Percentiles rank a stretch among this genome's conserved stretches.
phyloP scores from a whole-genome alignment of 2,797 vertebrate species.

The Sebastes iracundus region DNA sequence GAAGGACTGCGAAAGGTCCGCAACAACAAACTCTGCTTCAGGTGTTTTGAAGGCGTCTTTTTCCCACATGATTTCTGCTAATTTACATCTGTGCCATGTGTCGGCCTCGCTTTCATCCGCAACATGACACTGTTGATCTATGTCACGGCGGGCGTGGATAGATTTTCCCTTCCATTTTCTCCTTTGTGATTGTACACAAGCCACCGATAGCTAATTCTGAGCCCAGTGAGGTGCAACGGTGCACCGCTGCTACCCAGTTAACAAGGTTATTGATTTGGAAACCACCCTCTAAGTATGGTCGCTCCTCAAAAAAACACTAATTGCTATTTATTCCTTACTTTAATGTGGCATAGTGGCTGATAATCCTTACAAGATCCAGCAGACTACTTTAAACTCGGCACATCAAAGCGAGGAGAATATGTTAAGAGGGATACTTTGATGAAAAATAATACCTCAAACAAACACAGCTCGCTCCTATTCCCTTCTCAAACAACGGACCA shows the following conservation, averaged over 20 bases:
- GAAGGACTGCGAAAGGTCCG: slow-evolving; percentile 24
- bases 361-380: slow-evolving; percentile 26
- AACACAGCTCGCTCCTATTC: slow-evolving; percentile 14
- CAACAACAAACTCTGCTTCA: background rate
- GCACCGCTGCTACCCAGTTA: slow-evolving; percentile 53
- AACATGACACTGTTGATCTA: slow-evolving; percentile 47
- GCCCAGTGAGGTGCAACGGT: slow-evolving; percentile 53
- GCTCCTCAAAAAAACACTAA: slow-evolving; percentile 61
- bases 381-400: slow-evolving; percentile 14
- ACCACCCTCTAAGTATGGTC: slow-evolving; percentile 37
- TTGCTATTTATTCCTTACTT: slow-evolving; percentile 60
- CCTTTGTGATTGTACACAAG: slow-evolving; percentile 26
- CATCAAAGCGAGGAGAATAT: slow-evolving; percentile 23
- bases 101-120: slow-evolving; percentile 14
- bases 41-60: slow-evolving; percentile 12
- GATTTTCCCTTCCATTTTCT: slow-evolving; percentile 44
- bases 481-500: slow-evolving; percentile 33
- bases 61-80: background rate
- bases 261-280: slow-evolving; percentile 76
- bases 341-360: slow-evolving; percentile 17
- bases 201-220: slow-evolving; percentile 52
- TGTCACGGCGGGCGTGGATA: slow-evolving; percentile 22
- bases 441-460: slow-evolving; percentile 24
- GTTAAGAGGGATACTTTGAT: slow-evolving; percentile 20
- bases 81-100: slow-evolving; percentile 36